Evolutionary conservation across 2,797 vertebrate species (phyloP).

Genomic region (Pseudochirops corinnae): DNA sequence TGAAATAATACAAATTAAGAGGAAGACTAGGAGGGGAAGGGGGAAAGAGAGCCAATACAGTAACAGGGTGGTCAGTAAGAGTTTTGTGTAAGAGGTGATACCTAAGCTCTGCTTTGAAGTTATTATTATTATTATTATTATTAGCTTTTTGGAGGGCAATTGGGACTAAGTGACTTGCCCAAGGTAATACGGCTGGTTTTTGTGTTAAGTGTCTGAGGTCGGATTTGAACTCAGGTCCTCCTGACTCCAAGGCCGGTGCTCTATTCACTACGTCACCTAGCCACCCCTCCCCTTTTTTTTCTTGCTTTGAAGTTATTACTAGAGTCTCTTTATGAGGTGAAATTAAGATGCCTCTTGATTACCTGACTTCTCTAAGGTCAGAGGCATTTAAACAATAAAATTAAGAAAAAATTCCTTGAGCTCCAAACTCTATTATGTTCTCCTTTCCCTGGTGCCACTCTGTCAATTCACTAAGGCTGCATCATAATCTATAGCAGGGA

Average conservation of each 20-base stretch:
- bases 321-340: conserved; percentile 66
- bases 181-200: no score
- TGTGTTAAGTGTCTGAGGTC: no score
- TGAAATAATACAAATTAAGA: background rate
- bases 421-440: conserved; percentile 69
- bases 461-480: conserved; percentile 56
- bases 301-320: conserved; percentile 44
- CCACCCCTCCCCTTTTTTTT: no score
- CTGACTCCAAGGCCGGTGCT: no score
- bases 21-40: no score
- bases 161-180: no score
- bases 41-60: background rate
- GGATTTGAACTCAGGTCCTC: no score
- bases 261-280: no score
- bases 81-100: background rate
- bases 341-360: conserved; percentile 67
- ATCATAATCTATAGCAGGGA: conserved; percentile 62
- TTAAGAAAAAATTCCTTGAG: conserved; percentile 66
- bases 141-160: no score
- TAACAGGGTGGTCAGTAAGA: background rate
- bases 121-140: no score
- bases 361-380: conserved; percentile 69
- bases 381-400: conserved; percentile 70
- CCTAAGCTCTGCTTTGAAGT: background rate
- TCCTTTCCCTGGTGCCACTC: conserved; percentile 69